Percentiles rank a stretch among this genome's conserved stretches.
Evolutionary conservation across 2,888 invertebrate species (phyloP).

Genomic region (Steromphala cineraria): DNA sequence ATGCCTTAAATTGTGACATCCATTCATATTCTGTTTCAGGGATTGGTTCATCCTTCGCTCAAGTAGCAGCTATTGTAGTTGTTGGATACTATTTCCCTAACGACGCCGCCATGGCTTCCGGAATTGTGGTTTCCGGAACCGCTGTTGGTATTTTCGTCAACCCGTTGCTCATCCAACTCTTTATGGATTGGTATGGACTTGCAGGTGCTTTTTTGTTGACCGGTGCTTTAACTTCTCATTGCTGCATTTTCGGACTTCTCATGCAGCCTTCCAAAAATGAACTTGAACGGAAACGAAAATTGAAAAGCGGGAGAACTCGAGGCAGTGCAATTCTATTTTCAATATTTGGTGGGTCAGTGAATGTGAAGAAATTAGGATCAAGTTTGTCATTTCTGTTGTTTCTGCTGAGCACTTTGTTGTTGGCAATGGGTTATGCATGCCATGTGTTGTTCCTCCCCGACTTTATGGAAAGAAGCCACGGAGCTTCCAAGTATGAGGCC

Average conservation of each 20-base stretch:
- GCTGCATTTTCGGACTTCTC: slow-evolving; percentile 4
- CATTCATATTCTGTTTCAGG: not conserved
- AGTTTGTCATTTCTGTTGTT: not conserved
- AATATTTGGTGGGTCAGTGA: not conserved
- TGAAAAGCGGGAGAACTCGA: not conserved
- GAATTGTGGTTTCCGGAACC: slow-evolving; percentile 16
- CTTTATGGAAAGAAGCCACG: not conserved
- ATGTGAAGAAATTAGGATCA: not conserved
- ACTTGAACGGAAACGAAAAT: not conserved
- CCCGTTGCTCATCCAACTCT: slow-evolving; percentile 1
- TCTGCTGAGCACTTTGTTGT: not conserved
- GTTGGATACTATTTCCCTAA: slow-evolving; percentile 25
- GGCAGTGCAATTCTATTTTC: not conserved
- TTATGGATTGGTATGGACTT: slow-evolving; percentile 24
- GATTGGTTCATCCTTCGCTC: not conserved
- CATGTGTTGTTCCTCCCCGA: not conserved
- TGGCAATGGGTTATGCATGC: not conserved
- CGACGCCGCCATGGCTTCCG: not conserved
- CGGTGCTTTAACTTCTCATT: slow-evolving; percentile 23
- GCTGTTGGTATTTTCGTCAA: slow-evolving; percentile 20
- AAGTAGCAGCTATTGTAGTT: not conserved
- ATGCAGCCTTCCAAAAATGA: slow-evolving; percentile 21
- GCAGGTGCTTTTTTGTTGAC: slow-evolving; percentile 18
- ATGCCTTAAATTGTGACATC: no score
- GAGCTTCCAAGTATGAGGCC: not conserved